Evolutionary conservation across 2,888 invertebrate species (phyloP).

Genomic region (Pheosia tremula): DNA sequence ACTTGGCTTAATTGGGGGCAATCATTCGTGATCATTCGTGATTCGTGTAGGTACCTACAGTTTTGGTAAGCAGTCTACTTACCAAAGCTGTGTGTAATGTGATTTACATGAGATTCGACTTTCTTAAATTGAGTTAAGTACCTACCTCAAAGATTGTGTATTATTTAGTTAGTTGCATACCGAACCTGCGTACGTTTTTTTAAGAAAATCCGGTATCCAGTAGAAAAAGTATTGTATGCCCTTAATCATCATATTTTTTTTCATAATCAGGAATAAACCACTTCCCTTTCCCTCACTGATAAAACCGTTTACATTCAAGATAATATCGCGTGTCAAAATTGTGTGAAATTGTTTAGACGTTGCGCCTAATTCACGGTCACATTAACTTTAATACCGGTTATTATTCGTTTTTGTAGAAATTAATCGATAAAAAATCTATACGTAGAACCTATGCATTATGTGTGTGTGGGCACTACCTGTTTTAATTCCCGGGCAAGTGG

Average conservation of each 20-base stretch:
- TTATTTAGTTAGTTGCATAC: too few relatives aligned
- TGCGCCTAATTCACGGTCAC: constrained; percentile 52
- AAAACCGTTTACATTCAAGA: constrained; percentile 19
- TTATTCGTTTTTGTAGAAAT: constrained; percentile 58
- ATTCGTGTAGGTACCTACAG: not conserved
- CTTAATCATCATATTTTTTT: too few relatives aligned
- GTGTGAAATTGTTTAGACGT: constrained; percentile 47
- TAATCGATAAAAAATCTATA: constrained; percentile 48
- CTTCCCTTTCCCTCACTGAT: not conserved
- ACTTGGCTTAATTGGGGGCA: constrained; percentile 31
- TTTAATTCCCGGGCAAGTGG: constrained; percentile 53
- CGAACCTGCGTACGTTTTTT: too few relatives aligned
- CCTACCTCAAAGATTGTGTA: too few relatives aligned
- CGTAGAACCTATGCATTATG: constrained; percentile 46
- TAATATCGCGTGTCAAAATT: constrained; percentile 43
- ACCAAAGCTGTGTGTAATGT: too few relatives aligned
- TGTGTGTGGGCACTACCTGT: constrained; percentile 75
- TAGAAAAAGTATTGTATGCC: too few relatives aligned
- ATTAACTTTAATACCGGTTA: constrained; percentile 55
- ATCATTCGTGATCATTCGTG: constrained; percentile 17
- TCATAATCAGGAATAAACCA: not conserved
- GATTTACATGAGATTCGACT: not conserved
- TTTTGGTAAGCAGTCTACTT: too few relatives aligned
- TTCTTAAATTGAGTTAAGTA: not conserved
- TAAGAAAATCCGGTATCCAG: not conserved